Base-by-base conservation (phyloP, 2,888 invertebrate species). In the Athalia rosae region DNA sequence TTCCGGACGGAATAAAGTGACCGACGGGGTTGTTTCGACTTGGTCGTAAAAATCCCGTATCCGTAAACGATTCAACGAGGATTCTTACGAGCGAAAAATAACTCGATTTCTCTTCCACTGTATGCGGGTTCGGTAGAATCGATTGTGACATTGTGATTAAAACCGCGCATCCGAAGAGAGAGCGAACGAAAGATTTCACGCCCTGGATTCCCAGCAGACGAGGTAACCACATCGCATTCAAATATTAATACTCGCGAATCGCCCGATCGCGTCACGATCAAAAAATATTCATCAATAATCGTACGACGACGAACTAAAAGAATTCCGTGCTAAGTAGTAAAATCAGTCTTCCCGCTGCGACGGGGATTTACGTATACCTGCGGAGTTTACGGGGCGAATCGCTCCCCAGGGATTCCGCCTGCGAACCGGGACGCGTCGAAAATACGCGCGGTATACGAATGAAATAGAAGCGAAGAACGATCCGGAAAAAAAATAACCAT, bases 151-250 rank as follows among this genome's bases (percentile, higher is more conserved):
- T 28, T 61, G 74, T 74, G 74, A 61, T 74, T 74, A 47, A n/a
- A 50, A 41, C 47, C 5, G 1, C 28, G 28, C 28, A 28, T 2
- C 28, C 28, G 28, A 28, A 28, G 28, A 28, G 28, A 28, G 28
- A 28, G 28, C 28, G 2, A 47, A n/a, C 48, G n/a, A 13, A 48
- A 47, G 59, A 61, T 7, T 59, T 61, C 48, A 28, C 59, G 61
- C 74, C 61, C 48, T 74, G 74, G 74, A 74, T 74, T 74, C 74
- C 48, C 74, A 74, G 28, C 74, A 74, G 74, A 47, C 62, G 48
- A 74, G 74, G 74, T 74, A 74, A 71, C 58, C 50, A 11, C 6
- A 45, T 13, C 15, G 45, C 43, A 11, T 45, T 4, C n/a, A 13
- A 13, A 8, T 15, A 6, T 59, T 59, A 7, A 59, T 41, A 53